phyloP scores from a whole-genome alignment of 2,113 vertebrate genomes.

The Alligator sinensis region DNA sequence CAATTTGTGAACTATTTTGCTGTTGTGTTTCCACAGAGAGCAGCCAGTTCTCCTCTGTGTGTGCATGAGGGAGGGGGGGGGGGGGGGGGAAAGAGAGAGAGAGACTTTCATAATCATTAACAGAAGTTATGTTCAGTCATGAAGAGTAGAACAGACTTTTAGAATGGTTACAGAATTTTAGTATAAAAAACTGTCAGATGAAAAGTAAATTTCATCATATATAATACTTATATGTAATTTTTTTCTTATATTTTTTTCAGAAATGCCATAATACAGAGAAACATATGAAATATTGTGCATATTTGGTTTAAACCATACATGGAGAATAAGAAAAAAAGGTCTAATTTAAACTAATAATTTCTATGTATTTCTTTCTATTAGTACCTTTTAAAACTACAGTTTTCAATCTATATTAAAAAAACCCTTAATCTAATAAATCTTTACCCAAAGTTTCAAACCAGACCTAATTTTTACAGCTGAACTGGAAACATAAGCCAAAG shows the following conservation, averaged over 20 bases:
- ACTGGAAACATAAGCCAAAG: slow-evolving; percentile 31
- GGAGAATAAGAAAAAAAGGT: not conserved
- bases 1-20: slow-evolving; percentile 45
- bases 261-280: slow-evolving; percentile 20
- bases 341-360: slow-evolving; percentile 44
- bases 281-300: not conserved
- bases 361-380: slow-evolving; percentile 16
- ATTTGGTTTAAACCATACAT: slow-evolving; percentile 9
- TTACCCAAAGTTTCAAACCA: slow-evolving; percentile 33
- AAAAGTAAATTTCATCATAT: slow-evolving; percentile 19
- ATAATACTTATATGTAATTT: slow-evolving; percentile 22
- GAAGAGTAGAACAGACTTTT: slow-evolving; percentile 28
- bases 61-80: not conserved
- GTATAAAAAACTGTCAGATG: not conserved
- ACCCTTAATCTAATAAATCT: slow-evolving; percentile 2
- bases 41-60: not conserved
- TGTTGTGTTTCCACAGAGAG: slow-evolving; percentile 29
- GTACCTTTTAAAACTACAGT: slow-evolving; percentile 18
- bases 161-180: slow-evolving; percentile 9
- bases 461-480: slow-evolving; percentile 21
- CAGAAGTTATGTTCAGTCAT: not conserved
- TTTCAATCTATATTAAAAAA: slow-evolving; percentile 46
- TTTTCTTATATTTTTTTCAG: slow-evolving; percentile 38
- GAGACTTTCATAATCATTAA: not conserved
- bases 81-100: not conserved